Evolutionary conservation across 2,113 vertebrate species (phyloP), one percentile per base, ranked within the genome.

Genomic region (Scartelaos histophorus): DNA sequence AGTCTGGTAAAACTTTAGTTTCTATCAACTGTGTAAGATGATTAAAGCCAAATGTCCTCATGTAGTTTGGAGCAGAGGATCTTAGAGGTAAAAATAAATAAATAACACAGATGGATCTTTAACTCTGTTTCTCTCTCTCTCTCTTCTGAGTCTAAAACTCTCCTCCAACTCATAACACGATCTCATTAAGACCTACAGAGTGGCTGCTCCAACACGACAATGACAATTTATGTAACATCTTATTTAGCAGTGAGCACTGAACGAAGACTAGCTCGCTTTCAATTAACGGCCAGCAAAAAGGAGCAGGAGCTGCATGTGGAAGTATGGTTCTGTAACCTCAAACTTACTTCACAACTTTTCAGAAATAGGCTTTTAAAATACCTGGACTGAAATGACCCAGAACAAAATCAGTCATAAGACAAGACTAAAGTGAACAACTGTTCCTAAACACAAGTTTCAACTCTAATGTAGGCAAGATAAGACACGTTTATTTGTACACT

Each of bases 181-280:
- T 76, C 83, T 80, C 69, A 73, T 83, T 85, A 79, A 81, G 77
- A 73, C 71, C 69, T 74, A 68, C 73, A 65, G 73, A 70, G 70
- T 78, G 74, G 29, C 67, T 73, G 74, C 81, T 81, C 75, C 70
- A 74, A 57, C 65, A 70, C 73, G 83, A 87, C 87, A 81, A 25
- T 66, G 79, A 72, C 80, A 77, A 81, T 85, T 79, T 75, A 74
- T 73, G 69, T 75, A 75, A 81, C 11, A 60, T 84, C 80, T 84
- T 70, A 82, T 75, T 84, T 78, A 69, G 65, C 53, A 71, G 82
- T 69, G 75, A 67, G 67, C 72, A 45, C 60, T 9, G 61, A 64
- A 38, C 29, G 21, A n/a, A 60, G 66, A 69, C 62, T 16, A 46
- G 38, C 66, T 66, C 43, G 62, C 56, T 76, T 76, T 16, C 71